Conservation (phyloP, 2,888 invertebrate genomes). For the Chalcosyrphus nemorum region DNA sequence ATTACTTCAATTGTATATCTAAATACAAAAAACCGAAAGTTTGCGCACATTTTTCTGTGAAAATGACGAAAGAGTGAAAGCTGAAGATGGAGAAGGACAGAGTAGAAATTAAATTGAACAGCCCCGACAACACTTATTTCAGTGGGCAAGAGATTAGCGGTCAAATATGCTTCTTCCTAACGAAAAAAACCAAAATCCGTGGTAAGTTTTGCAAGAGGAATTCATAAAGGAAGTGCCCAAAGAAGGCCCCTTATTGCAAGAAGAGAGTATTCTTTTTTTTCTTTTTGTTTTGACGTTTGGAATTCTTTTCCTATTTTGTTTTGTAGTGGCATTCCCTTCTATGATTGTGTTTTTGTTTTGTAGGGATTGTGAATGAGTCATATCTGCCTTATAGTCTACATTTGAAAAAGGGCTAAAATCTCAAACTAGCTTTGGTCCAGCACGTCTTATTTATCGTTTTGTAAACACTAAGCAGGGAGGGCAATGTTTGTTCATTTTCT, state of each 20-base stretch:
- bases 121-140: conserved; percentile 79
- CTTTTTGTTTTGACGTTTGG: conserved; percentile 43
- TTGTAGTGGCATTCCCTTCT: conserved; percentile 16
- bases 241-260: background rate
- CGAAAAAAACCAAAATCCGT: conserved; percentile 80
- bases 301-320: conserved; percentile 15
- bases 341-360: conserved; percentile 62
- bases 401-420: background rate
- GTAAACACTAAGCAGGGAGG: too few species aligned
- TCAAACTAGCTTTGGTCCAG: too few species aligned
- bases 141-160: conserved; percentile 80
- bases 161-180: conserved; percentile 80
- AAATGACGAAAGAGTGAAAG: conserved; percentile 53
- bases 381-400: background rate
- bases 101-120: conserved; percentile 80
- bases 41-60: conserved; percentile 21
- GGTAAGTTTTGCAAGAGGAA: conserved; percentile 76
- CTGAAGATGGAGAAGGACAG: conserved; percentile 77
- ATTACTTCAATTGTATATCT: conserved; percentile 53
- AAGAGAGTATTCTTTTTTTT: conserved; percentile 5
- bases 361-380: conserved; percentile 67
- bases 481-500: background rate
- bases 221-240: background rate
- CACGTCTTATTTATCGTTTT: too few species aligned
- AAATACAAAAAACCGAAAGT: too few species aligned